Conservation (phyloP, 2,888 invertebrate species). For the Thera britannica region DNA sequence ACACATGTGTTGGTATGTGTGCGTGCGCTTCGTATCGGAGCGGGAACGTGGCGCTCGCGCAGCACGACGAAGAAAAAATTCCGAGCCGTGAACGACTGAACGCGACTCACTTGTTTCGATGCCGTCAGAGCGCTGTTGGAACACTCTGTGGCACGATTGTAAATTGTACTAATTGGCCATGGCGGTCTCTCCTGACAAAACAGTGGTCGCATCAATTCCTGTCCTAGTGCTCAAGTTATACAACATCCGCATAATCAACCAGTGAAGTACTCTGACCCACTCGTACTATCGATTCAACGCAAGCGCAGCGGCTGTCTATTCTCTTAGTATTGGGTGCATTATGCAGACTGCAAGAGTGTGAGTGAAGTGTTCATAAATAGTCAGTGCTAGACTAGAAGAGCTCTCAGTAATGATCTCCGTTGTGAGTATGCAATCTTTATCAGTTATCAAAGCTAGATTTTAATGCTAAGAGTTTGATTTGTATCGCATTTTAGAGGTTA, state of each 20-base stretch:
- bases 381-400: conserved; percentile 73
- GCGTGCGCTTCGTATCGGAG: conserved; percentile 62
- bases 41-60: conserved; percentile 76
- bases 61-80: conserved; percentile 71
- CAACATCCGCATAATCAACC: conserved; percentile 61
- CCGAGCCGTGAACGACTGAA: conserved; percentile 81
- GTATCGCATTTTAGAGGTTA: conserved; percentile 73
- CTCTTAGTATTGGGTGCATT: conserved; percentile 67
- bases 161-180: conserved; percentile 82
- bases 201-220: conserved; percentile 73
- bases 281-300: conserved; percentile 54
- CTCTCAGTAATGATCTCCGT: conserved; percentile 73
- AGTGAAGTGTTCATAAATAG: conserved; percentile 80
- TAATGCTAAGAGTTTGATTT: conserved; percentile 47
- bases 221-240: conserved; percentile 66
- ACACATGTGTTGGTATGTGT: conserved; percentile 57
- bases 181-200: conserved; percentile 75
- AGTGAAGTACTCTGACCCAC: conserved; percentile 58
- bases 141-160: conserved; percentile 73
- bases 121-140: conserved; percentile 78
- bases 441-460: conserved; percentile 50
- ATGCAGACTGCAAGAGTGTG: conserved; percentile 75
- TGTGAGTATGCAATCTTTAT: conserved; percentile 69
- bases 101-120: conserved; percentile 77
- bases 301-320: conserved; percentile 64